These are phyloP conservation scores for Suncus etruscus DNA, from an alignment of 2,113 vertebrate species.

Conservation along the genomic window DNA sequence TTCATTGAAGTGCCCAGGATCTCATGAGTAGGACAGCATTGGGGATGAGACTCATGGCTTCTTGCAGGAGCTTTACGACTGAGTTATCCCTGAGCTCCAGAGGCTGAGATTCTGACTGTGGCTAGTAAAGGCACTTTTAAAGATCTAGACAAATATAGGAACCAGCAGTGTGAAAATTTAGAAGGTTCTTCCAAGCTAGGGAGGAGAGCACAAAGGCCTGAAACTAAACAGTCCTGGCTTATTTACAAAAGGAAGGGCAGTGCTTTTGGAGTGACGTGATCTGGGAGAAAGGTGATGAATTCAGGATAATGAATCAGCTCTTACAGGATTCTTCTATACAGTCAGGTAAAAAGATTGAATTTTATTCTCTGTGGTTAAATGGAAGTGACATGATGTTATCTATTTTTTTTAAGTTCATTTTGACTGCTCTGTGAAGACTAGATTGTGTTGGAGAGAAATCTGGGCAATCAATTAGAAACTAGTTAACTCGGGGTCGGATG, in stretches of 20 bases:
- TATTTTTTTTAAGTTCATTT: conserved; percentile 12
- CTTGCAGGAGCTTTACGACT: no score
- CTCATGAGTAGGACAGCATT: no score
- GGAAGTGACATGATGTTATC: conserved; percentile 19
- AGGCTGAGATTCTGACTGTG: conserved; percentile 17
- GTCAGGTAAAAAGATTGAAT: conserved; percentile 23
- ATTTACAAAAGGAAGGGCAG: conserved; percentile 22
- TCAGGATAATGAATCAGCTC: neutral
- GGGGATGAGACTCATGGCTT: no score
- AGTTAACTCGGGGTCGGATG: neutral
- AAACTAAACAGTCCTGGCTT: neutral
- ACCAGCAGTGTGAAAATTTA: neutral
- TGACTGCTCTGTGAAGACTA: conserved; percentile 23
- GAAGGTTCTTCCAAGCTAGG: conserved; percentile 41
- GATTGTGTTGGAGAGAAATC: conserved; percentile 26
- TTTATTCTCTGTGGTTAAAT: conserved; percentile 45
- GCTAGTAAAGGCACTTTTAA: conserved; percentile 32
- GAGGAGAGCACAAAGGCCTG: neutral
- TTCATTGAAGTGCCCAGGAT: no score
- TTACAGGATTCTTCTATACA: neutral
- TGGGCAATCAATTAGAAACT: conserved; percentile 5
- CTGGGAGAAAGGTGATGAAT: neutral
- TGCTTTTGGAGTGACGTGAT: conserved; percentile 10
- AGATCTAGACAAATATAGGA: conserved; percentile 8
- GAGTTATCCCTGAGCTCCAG: no score